These are phyloP conservation scores for Hedya salicella DNA, from an alignment of 2,888 invertebrate species.

Conservation along the genomic window DNA sequence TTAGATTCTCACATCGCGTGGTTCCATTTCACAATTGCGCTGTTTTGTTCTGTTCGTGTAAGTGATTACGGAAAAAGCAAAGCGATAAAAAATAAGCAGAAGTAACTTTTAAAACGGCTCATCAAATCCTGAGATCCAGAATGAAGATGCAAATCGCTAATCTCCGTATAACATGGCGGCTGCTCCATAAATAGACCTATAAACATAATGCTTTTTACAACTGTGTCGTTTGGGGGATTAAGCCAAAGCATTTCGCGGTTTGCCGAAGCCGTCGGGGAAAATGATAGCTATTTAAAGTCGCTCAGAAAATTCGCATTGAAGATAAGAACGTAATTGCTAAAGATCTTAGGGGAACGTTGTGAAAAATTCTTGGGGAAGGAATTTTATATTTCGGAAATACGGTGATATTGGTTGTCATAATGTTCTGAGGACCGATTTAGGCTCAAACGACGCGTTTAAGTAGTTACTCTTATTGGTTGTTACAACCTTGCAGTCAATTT, in stretches of 20 bases:
- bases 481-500: background rate
- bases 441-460: constrained; percentile 12
- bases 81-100: background rate
- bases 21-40: too few relatives aligned
- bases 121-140: background rate
- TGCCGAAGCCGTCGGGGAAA: constrained; percentile 65
- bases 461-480: background rate
- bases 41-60: too few relatives aligned
- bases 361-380: constrained; percentile 55
- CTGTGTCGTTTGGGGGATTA: constrained; percentile 62
- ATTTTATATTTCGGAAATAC: constrained; percentile 58
- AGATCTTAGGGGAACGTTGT: constrained; percentile 66
- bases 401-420: constrained; percentile 50
- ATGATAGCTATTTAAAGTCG: constrained; percentile 78
- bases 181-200: constrained; percentile 52
- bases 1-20: too few relatives aligned
- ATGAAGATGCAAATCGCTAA: constrained; percentile 19
- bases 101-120: background rate
- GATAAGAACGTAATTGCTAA: constrained; percentile 75
- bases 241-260: constrained; percentile 59
- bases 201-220: constrained; percentile 63
- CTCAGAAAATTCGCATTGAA: constrained; percentile 75
- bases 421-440: background rate
- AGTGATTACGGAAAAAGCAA: background rate
- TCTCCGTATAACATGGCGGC: constrained; percentile 22